These are phyloP conservation scores for Manacus vitellinus DNA, from an alignment of 2,113 vertebrate species.

Conservation along the genomic window DNA sequence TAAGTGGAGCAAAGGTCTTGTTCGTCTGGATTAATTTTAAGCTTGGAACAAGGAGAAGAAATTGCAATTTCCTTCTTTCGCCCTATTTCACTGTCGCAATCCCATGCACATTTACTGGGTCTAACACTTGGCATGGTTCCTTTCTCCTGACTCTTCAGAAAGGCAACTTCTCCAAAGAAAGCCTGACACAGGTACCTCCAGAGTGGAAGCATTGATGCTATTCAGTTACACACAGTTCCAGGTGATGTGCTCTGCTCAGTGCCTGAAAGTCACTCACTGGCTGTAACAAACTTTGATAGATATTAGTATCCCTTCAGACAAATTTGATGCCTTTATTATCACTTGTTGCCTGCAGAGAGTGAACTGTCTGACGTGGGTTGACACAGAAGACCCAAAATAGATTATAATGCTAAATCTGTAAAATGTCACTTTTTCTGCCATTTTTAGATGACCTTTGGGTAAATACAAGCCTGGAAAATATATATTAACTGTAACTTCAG, in stretches of 20 bases:
- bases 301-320: neutral
- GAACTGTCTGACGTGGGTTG: neutral
- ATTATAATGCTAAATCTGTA: neutral
- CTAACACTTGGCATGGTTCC: neutral
- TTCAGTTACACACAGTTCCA: neutral
- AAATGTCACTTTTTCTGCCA: neutral
- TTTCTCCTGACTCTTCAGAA: neutral
- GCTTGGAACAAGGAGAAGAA: neutral
- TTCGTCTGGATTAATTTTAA: neutral
- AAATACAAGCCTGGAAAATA: slow-evolving; percentile 8
- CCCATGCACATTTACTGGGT: neutral
- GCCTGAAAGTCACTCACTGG: neutral
- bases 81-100: neutral
- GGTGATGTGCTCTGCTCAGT: neutral
- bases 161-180: neutral
- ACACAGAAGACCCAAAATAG: neutral
- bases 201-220: neutral
- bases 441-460: neutral
- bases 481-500: neutral
- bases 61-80: neutral
- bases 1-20: neutral
- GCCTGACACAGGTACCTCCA: neutral
- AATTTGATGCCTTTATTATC: neutral
- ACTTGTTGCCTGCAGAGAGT: neutral
- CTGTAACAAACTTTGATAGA: neutral